phyloP scores from a whole-genome alignment of 2,113 vertebrate genomes.

The Cheilinus undulatus region DNA sequence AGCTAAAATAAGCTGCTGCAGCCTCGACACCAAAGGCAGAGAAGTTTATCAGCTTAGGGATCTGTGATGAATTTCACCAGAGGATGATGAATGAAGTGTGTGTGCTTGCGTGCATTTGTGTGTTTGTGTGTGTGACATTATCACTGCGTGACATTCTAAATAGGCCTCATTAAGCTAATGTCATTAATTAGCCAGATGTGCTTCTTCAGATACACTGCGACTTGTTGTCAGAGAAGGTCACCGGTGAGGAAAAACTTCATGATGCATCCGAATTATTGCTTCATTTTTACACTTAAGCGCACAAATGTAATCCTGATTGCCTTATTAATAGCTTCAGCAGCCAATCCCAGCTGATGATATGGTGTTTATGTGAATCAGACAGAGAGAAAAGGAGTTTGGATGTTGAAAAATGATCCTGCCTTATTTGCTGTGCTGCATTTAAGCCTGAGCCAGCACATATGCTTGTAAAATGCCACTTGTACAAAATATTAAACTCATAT shows the following conservation, averaged over 20 bases:
- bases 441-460: neutral
- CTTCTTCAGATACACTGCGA: conserved; percentile 49
- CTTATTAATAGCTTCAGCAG: conserved; percentile 8
- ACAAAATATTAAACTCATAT: too few species aligned
- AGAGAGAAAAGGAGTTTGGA: neutral
- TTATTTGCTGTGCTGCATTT: neutral
- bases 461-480: too few species aligned
- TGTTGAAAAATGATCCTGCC: neutral
- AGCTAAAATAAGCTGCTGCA: conserved; percentile 51
- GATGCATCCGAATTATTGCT: conserved; percentile 45
- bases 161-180: conserved; percentile 80
- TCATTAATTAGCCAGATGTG: conserved; percentile 81
- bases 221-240: conserved; percentile 71
- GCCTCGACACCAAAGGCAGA: conserved; percentile 19
- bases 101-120: conserved; percentile 25
- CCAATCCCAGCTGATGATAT: conserved; percentile 8
- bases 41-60: conserved; percentile 55
- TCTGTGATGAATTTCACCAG: conserved; percentile 68
- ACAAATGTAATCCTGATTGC: conserved; percentile 41
- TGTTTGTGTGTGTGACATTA: conserved; percentile 53
- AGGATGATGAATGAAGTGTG: conserved; percentile 46
- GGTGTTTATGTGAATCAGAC: conserved; percentile 6
- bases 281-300: conserved; percentile 47
- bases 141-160: conserved; percentile 75
- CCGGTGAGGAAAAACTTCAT: conserved; percentile 52